Base-by-base conservation (phyloP, 1,140 invertebrate species). In the Nylanderia fulva region DNA sequence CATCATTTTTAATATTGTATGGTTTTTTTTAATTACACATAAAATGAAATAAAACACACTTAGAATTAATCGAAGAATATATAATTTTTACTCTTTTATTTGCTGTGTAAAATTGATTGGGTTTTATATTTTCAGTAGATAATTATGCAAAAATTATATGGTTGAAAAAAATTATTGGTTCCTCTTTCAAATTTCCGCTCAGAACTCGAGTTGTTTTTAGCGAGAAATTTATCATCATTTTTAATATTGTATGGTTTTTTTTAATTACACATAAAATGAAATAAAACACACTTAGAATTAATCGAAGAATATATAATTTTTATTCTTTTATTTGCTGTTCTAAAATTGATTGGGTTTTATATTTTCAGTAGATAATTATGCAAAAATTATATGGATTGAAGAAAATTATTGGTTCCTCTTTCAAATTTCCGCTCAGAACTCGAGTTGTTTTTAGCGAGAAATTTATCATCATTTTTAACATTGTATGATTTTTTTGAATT, bases 351-450 rank as follows among this genome's bases (percentile, higher is more conserved):
- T 27, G 24, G 13, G 18, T 54, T 54, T 0, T 24, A 68, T 27
- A 76, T 79, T 79, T 54, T 45, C 0, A n/a, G 36, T 48, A n/a
- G n/a, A 0, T 48, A 45, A 86, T 68, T 39, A 74, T 80, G 54
- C 11, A 56, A 36, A 56, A 45, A 1, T 9, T 61, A 61, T 72
- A 11, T n/a, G n/a, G n/a, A n/a, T n/a, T n/a, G n/a, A n/a, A n/a
- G n/a, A n/a, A n/a, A n/a, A n/a, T n/a, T n/a, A n/a, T n/a, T n/a
- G n/a, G n/a, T n/a, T 45, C n/a, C n/a, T 7, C 5, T 21, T 72
- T 27, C n/a, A n/a, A n/a, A 33, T 33, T 33, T 39, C 5, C 4
- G 18, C 18, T 58, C 15, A 58, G 27, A 5, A 69, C 0, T 54
- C n/a, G 13, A 68, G 39, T 36, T 36, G 33, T 13, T 54, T 64